phyloP scores from a whole-genome alignment of 2,888 invertebrate genomes.

The Aquatica leii region DNA sequence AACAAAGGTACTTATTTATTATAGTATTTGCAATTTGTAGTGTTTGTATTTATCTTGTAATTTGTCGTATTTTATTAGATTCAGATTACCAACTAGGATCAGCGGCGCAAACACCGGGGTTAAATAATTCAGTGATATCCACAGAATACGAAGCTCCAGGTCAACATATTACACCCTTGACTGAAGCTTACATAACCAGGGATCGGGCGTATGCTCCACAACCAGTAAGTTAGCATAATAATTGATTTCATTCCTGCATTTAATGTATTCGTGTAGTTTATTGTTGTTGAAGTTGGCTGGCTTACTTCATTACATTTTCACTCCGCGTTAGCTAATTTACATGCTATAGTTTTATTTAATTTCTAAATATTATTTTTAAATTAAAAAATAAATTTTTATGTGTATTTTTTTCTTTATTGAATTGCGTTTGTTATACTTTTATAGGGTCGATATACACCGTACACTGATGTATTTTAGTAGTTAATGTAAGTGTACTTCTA shows the following conservation, averaged over 20 bases:
- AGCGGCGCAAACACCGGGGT: slow-evolving; percentile 72
- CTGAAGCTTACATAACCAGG: slow-evolving; percentile 59
- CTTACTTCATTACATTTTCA: slow-evolving; percentile 34
- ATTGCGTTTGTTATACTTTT: slow-evolving; percentile 38
- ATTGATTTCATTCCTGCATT: slow-evolving; percentile 45
- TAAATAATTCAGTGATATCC: slow-evolving; percentile 58
- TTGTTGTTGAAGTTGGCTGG: slow-evolving; percentile 42
- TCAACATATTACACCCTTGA: slow-evolving; percentile 54
- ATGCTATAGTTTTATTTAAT: slow-evolving; percentile 40
- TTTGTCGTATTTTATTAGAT: slow-evolving; percentile 59
- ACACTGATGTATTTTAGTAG: slow-evolving; percentile 46
- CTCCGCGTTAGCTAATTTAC: slow-evolving; percentile 38
- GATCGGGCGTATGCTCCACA: slow-evolving; percentile 56
- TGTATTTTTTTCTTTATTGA: slow-evolving; percentile 12
- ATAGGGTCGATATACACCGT: slow-evolving; percentile 49
- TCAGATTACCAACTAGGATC: slow-evolving; percentile 78
- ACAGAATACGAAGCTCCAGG: slow-evolving; percentile 53
- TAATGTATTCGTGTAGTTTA: slow-evolving; percentile 43
- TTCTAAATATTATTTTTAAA: slow-evolving; percentile 12
- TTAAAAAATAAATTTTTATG: slow-evolving; percentile 13
- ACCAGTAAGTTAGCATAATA: slow-evolving; percentile 56
- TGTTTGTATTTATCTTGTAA: not conserved
- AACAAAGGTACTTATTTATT: slow-evolving; percentile 75
- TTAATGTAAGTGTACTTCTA: slow-evolving; percentile 23
- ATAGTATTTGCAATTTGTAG: slow-evolving; percentile 10